Conservation (phyloP, 2,888 invertebrate genomes). For the Eilema caniola region DNA sequence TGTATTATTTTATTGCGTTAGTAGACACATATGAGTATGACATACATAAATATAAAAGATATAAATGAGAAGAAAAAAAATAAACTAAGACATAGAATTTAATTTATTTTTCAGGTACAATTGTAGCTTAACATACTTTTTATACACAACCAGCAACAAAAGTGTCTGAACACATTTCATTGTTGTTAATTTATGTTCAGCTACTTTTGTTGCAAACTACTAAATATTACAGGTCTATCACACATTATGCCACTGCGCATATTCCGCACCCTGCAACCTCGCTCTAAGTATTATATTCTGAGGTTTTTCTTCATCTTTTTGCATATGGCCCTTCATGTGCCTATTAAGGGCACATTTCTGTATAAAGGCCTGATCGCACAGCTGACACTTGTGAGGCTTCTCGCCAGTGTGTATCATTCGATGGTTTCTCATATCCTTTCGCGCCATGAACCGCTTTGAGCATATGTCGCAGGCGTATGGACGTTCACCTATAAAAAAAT, state of each 20-base stretch:
- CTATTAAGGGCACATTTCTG: slow-evolving; percentile 97
- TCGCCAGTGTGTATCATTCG: slow-evolving; percentile 96
- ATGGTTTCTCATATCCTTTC: slow-evolving; percentile 97
- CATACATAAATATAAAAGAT: no score
- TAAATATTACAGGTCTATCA: slow-evolving; percentile 5
- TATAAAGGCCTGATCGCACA: slow-evolving; percentile 96
- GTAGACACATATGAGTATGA: no score
- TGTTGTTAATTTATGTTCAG: neutral
- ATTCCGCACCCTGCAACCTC: slow-evolving; percentile 37
- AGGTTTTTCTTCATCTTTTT: slow-evolving; percentile 49
- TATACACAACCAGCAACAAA: neutral
- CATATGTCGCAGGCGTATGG: slow-evolving; percentile 95
- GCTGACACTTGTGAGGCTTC: slow-evolving; percentile 95
- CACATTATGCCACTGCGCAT: slow-evolving; percentile 27
- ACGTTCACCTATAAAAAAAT: slow-evolving; percentile 85
- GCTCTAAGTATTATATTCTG: slow-evolving; percentile 43
- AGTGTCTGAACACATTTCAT: no score
- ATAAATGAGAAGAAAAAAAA: neutral
- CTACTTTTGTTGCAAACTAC: neutral
- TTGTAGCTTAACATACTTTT: neutral
- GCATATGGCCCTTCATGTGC: slow-evolving; percentile 91
- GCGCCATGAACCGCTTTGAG: slow-evolving; percentile 96
- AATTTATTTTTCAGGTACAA: slow-evolving; percentile 1
- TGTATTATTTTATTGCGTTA: neutral
- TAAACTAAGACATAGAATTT: neutral